Percentiles rank a stretch among this genome's conserved stretches.
phyloP scores from a whole-genome alignment of 2,113 vertebrate species.

The Helogale parvula region DNA sequence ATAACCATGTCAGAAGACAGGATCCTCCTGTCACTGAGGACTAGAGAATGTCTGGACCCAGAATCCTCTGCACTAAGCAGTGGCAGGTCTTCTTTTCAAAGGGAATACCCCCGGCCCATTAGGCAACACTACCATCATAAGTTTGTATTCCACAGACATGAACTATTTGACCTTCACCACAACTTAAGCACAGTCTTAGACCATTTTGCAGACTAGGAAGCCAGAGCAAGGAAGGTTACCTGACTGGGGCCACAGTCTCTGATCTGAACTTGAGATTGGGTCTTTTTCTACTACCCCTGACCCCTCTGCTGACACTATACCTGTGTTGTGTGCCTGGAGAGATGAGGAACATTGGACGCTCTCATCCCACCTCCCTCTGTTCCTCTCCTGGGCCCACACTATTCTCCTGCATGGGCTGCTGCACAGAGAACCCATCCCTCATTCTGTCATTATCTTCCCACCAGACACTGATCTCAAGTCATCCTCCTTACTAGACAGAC shows the following conservation, averaged over 20 bases:
- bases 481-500: neutral
- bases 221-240: neutral
- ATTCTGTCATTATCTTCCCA: neutral
- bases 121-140: neutral
- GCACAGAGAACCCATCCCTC: neutral
- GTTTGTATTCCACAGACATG: fast-evolving
- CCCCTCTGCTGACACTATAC: neutral
- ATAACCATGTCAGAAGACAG: neutral
- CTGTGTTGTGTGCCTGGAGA: neutral
- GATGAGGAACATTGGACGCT: fast-evolving
- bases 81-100: neutral
- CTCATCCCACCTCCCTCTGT: neutral
- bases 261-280: neutral
- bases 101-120: neutral
- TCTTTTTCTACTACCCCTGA: neutral
- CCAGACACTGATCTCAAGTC: neutral
- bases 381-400: too few species aligned
- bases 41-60: too few species aligned
- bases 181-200: neutral
- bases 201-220: neutral
- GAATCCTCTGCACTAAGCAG: neutral
- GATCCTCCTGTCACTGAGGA: too few species aligned
- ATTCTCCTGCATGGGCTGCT: neutral
- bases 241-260: neutral
- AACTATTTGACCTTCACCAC: neutral